phyloP scores from a whole-genome alignment of 2,888 invertebrate species.

The Epistrophella euchroma region DNA sequence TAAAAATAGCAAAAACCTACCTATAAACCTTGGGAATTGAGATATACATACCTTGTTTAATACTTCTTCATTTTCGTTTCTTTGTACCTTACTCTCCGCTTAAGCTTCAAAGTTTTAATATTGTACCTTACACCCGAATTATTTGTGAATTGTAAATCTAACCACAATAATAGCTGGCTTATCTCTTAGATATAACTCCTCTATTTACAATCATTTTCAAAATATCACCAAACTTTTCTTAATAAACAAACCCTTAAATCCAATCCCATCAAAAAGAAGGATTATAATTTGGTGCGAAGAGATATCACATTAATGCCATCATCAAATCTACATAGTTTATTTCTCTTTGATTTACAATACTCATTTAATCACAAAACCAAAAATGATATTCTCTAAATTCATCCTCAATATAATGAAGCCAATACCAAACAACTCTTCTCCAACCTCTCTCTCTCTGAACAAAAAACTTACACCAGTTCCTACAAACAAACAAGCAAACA shows the following conservation, averaged over 20 bases:
- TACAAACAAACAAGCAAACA: constrained; percentile 37
- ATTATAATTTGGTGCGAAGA: constrained; percentile 29
- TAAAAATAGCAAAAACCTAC: too few species aligned
- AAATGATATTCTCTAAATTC: constrained; percentile 44
- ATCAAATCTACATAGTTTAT: constrained; percentile 33
- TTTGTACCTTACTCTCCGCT: too few species aligned
- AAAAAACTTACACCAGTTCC: constrained; percentile 25
- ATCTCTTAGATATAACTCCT: neutral
- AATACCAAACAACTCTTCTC: constrained; percentile 9
- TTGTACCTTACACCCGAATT: neutral
- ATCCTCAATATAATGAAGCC: constrained; percentile 32
- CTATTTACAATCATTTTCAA: neutral
- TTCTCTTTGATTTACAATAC: constrained; percentile 47
- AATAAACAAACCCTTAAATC: constrained; percentile 46
- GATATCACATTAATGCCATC: constrained; percentile 46
- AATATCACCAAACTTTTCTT: constrained; percentile 25
- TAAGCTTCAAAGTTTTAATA: neutral
- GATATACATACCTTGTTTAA: too few species aligned
- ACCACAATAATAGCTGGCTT: neutral
- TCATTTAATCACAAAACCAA: constrained; percentile 42
- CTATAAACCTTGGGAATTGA: too few species aligned
- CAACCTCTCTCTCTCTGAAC: neutral
- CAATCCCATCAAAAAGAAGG: constrained; percentile 10
- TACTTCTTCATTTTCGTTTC: too few species aligned
- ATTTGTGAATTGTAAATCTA: neutral